Base-by-base conservation (phyloP, 2,113 vertebrate species). In the Hyperopisus bebe region DNA sequence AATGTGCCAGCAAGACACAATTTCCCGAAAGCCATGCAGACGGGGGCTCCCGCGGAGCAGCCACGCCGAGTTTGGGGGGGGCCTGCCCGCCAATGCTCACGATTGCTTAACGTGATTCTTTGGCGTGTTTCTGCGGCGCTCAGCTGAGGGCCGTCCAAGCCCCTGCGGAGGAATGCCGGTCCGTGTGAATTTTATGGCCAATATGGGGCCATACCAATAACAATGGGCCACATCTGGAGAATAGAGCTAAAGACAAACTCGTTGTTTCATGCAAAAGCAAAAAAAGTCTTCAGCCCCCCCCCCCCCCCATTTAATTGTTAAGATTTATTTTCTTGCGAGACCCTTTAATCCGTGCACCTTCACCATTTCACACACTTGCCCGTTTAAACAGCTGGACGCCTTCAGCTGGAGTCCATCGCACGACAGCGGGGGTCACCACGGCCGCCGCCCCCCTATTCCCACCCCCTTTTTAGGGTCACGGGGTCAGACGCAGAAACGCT, bases 151-250 rank as follows among this genome's bases (percentile, higher is more conserved):
- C 80, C 9, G 48, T 89, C 50, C 90, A 88, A 88, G 85, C 89
- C 62, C 53, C 58, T 55, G 84, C 51, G n/a, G 91, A 83, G 74
- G 89, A 91, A 47, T 70, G 86, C 42, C 10, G 42, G 82, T 91
- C 88, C 55, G 88, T 90, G 90, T 88, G 90, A 88, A 90, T 91
- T 82, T 92, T 88, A 91, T 88, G 92, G 90, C 87, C 90, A 89
- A 93, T 92, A 89, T 90, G 90, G 88, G 90, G 80, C 90, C 89
- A 89, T 92, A 91, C 91, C 90, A 62, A 21, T 74, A 88, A 88
- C 90, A 88, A 88, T 11, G 24, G 87, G 90, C 93, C 90, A 92
- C 93, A 93, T 94, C 91, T 94, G 92, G 93, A 91, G 80, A 51
- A 55, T 93, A 88, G 92, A 88, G 88, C 48, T 35, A 92, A 91